These are phyloP conservation scores for Acromyrmex echinatior DNA, from an alignment of 1,140 invertebrate species.

Conservation along the genomic window DNA sequence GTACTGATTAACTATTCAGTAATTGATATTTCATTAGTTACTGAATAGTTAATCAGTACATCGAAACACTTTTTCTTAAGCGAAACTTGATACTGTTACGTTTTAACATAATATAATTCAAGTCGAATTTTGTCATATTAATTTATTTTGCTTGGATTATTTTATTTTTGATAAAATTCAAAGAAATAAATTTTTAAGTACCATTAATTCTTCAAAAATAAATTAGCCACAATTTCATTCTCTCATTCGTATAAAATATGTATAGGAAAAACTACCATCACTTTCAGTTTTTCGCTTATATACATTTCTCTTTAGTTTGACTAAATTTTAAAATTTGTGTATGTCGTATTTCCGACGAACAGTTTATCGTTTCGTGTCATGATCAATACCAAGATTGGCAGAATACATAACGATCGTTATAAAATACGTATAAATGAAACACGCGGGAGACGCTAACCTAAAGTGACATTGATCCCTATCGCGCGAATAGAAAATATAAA, in stretches of 20 bases:
- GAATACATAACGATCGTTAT: slow-evolving; percentile 40
- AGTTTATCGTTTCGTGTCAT: slow-evolving; percentile 14
- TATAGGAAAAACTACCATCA: neutral
- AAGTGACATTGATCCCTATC: slow-evolving; percentile 50
- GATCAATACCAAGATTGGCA: slow-evolving; percentile 39
- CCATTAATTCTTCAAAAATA: slow-evolving; percentile 2
- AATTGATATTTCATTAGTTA: no score
- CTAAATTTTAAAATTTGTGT: slow-evolving; percentile 10
- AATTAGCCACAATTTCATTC: neutral
- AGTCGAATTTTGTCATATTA: neutral
- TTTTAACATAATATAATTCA: neutral
- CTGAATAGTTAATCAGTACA: no score
- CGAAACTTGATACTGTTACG: no score
- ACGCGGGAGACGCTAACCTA: slow-evolving; percentile 41
- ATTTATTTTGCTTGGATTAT: neutral
- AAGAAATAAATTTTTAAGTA: no score
- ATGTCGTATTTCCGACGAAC: neutral
- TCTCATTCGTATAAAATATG: neutral
- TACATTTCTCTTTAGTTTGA: neutral
- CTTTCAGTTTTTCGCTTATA: neutral
- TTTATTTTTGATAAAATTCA: neutral
- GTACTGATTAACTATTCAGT: no score
- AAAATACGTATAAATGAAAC: slow-evolving; percentile 35
- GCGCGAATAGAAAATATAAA: slow-evolving; percentile 56
- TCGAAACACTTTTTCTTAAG: no score